phyloP scores from a whole-genome alignment of 2,888 invertebrate species.

The Drosophila putrida region DNA sequence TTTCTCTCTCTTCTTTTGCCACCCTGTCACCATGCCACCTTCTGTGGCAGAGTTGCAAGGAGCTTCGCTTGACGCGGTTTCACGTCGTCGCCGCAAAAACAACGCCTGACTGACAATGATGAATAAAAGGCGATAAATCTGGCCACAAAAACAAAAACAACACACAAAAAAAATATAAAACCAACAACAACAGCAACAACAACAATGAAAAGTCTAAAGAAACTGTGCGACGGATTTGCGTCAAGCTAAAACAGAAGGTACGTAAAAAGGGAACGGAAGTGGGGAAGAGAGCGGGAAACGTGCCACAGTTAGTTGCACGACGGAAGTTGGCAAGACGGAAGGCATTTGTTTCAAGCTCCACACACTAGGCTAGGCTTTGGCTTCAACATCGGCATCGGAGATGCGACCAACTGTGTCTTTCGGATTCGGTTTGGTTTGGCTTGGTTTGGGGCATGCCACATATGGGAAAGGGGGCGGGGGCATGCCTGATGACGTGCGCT shows the following conservation, averaged over 20 bases:
- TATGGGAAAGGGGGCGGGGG: neutral
- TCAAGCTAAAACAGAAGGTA: conserved; percentile 51
- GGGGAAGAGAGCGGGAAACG: neutral
- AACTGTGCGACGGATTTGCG: conserved; percentile 63
- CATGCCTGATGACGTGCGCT: conserved; percentile 62
- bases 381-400: too few species aligned
- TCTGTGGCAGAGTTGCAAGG: neutral
- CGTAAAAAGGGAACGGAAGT: neutral
- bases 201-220: neutral
- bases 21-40: neutral
- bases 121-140: conserved; percentile 81
- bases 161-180: conserved; percentile 8
- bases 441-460: conserved; percentile 21
- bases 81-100: conserved; percentile 75
- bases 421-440: too few species aligned
- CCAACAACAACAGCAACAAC: conserved; percentile 21
- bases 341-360: conserved; percentile 70
- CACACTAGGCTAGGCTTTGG: conserved; percentile 27
- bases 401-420: conserved; percentile 32
- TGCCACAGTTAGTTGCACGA: conserved; percentile 19
- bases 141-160: conserved; percentile 37
- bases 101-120: conserved; percentile 75
- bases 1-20: neutral
- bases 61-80: conserved; percentile 59
- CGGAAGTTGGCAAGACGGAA: conserved; percentile 68